Evolutionary conservation across 2,888 invertebrate species (phyloP).

Genomic region (Xestobium rufovillosum): DNA sequence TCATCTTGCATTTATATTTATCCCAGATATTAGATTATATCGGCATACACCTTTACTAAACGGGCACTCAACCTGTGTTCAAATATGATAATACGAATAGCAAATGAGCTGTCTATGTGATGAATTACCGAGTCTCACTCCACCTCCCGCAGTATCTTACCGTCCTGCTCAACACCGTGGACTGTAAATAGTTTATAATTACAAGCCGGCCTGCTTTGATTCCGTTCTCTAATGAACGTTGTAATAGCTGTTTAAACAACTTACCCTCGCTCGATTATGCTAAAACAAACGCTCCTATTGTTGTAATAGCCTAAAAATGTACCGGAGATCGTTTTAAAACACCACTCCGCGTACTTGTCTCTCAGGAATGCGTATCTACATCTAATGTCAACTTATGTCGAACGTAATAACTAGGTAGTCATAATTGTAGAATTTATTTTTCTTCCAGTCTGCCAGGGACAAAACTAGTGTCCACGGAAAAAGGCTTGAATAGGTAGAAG

Average conservation of each 20-base stretch:
- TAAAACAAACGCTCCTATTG: slow-evolving; percentile 26
- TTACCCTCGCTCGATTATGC: slow-evolving; percentile 24
- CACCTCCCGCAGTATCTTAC: too few relatives aligned
- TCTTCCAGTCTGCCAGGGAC: slow-evolving; percentile 17
- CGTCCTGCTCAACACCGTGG: slow-evolving; percentile 31
- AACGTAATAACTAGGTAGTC: too few relatives aligned
- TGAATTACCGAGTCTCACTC: slow-evolving; percentile 42
- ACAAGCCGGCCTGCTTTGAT: slow-evolving; percentile 43
- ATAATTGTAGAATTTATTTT: neutral
- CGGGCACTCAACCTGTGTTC: slow-evolving; percentile 36
- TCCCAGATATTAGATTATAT: slow-evolving; percentile 31
- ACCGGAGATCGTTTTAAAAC: neutral
- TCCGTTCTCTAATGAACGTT: slow-evolving; percentile 39
- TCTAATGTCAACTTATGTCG: neutral
- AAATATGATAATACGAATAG: slow-evolving; percentile 42
- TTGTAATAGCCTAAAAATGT: slow-evolving; percentile 18
- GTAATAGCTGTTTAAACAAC: slow-evolving; percentile 37
- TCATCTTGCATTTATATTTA: too few relatives aligned
- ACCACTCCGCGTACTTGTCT: too few relatives aligned
- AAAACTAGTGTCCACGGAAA: too few relatives aligned
- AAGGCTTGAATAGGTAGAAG: too few relatives aligned
- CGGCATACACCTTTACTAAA: slow-evolving; percentile 30
- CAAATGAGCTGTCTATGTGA: slow-evolving; percentile 43
- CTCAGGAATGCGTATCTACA: too few relatives aligned
- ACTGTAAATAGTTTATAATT: slow-evolving; percentile 46